Percentiles rank a stretch among this genome's conserved stretches.
These are phyloP conservation scores for Willisornis vidua DNA, from an alignment of 2,113 vertebrate genomes.

Conservation along the genomic window DNA sequence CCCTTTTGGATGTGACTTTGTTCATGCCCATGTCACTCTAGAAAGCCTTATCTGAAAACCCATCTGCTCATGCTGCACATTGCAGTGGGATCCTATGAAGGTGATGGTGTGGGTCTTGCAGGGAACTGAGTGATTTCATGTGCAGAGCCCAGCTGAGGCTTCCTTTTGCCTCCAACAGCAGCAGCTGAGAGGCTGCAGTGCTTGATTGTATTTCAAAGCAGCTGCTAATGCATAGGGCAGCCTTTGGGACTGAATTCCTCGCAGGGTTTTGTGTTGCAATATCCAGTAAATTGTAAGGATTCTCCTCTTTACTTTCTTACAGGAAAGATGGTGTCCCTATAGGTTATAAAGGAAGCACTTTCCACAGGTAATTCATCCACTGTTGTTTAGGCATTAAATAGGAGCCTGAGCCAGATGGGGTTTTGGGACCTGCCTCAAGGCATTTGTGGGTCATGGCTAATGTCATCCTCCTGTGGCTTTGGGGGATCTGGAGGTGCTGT, in stretches of 20 bases:
- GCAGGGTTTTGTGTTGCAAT: background rate
- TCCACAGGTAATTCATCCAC: constrained; percentile 85
- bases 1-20: background rate
- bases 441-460: rapidly evolving
- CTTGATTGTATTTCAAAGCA: background rate
- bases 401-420: background rate
- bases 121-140: rapidly evolving
- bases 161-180: background rate
- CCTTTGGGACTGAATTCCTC: background rate
- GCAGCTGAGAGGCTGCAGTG: background rate
- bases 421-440: background rate
- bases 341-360: constrained; percentile 94
- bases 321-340: constrained; percentile 97
- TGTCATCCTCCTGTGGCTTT: background rate
- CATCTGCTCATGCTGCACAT: background rate
- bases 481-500: background rate
- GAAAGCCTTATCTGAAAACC: background rate
- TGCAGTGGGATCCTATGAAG: background rate
- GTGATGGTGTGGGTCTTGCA: background rate
- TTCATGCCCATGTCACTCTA: background rate
- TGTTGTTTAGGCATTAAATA: background rate
- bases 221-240: rapidly evolving
- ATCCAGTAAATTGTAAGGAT: background rate
- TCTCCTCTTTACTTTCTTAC: constrained; percentile 2
- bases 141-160: background rate